Evolutionary conservation across 1,140 invertebrate genomes (phyloP), one percentile per base, ranked within the genome.

Genomic region (Scylla paramamosain): DNA sequence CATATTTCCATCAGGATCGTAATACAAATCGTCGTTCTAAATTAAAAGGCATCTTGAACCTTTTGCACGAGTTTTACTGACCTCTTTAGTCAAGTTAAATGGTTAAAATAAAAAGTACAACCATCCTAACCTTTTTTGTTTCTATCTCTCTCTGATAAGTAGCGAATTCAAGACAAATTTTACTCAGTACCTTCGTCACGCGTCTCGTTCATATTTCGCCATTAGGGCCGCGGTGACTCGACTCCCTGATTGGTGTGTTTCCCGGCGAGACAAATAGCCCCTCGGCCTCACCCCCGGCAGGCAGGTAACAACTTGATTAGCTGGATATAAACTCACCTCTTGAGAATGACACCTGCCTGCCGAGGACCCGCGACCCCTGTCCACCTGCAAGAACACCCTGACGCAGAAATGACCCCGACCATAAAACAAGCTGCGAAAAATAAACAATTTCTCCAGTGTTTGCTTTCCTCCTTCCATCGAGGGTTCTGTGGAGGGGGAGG

Each of bases 271-370:
- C 67, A 77, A 77, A 77, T 77, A 77, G 67, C 67, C 67, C 67
- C 67, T 77, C n/a, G 25, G 67, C n/a, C 67, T 77, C 67, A 77
- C 67, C 67, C 67, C 67, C 86, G 86, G 86, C 45, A 31, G 84
- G 28, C 52, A 46, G 93, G 59, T 94, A 94, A 94, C 82, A 82
- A 94, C 93, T 94, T 90, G 59, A 94, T 94, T 94, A 94, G 93
- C 39, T 59, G 59, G 59, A 32, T 32, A 67, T 82, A 89, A 94
- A 67, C 82, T 83, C n/a, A 7, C 59, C 67, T 88, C 87, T 82
- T 90, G 90, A 94, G 82, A 94, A 82, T 82, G 93, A 94, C 93
- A 90, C 52, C 90, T 77, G 45, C 52, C 52, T 31, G 82, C 67
- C 28, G 67, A 82, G n/a, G 10, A 28, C 32, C 20, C 52, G 4